Conservation (phyloP, 2,113 vertebrate genomes). For the Perca fluviatilis region DNA sequence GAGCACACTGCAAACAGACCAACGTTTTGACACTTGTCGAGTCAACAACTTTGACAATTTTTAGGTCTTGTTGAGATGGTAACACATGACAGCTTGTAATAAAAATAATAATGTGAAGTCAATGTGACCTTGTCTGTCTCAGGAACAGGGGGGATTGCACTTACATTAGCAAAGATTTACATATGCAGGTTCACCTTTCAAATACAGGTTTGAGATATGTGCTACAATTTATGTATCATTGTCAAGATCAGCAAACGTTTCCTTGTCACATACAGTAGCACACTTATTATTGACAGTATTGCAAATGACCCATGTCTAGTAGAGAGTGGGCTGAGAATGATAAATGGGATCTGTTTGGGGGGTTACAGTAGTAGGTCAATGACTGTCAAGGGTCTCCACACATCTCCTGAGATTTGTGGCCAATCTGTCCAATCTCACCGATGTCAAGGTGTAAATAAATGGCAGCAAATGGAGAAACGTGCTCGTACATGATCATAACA, state of each 20-base stretch:
- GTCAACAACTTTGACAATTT: neutral
- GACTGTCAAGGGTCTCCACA: neutral
- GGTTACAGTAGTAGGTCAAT: constrained; percentile 7
- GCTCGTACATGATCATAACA: neutral
- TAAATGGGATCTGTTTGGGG: neutral
- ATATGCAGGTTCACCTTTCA: constrained; percentile 8
- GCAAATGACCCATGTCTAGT: neutral
- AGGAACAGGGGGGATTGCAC: neutral
- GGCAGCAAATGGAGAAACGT: neutral
- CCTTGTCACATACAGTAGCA: neutral
- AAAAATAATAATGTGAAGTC: neutral
- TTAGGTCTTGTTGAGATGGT: neutral
- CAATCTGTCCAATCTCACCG: neutral
- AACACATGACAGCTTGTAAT: constrained; percentile 3
- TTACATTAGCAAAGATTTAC: neutral
- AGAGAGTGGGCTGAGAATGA: neutral
- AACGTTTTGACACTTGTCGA: no score
- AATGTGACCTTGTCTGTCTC: constrained; percentile 23
- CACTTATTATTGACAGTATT: neutral
- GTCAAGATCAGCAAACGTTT: constrained; percentile 7
- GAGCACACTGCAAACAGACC: neutral
- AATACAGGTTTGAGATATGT: constrained; percentile 4
- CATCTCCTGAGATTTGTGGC: neutral
- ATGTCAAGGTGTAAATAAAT: constrained; percentile 22
- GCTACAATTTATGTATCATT: neutral